Evolutionary conservation across 2,888 invertebrate species (phyloP).

Genomic region (Noctua janthe): DNA sequence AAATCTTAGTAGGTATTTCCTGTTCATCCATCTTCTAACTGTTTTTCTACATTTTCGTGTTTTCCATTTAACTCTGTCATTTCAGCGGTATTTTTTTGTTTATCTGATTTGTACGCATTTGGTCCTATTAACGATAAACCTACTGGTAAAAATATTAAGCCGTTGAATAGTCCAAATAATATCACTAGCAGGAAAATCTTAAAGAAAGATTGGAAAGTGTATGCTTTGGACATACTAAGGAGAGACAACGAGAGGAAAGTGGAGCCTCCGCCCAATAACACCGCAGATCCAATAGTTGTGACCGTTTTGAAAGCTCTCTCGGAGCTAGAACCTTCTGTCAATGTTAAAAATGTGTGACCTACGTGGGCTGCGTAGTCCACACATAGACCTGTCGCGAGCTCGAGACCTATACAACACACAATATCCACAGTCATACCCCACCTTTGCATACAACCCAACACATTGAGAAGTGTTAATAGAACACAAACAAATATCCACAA

Average conservation of each 20-base stretch:
- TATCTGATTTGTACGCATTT: conserved; percentile 81
- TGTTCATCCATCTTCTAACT: conserved; percentile 64
- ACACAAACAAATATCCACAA: conserved; percentile 95
- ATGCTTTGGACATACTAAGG: conserved; percentile 93
- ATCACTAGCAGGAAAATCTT: conserved; percentile 95
- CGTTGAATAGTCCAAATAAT: conserved; percentile 94
- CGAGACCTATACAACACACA: conserved; percentile 94
- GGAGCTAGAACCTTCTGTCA: conserved; percentile 87
- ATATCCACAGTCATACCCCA: conserved; percentile 96
- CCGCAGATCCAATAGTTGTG: conserved; percentile 93
- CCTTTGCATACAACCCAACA: conserved; percentile 94
- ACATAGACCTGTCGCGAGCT: conserved; percentile 95
- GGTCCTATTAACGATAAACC: conserved; percentile 94
- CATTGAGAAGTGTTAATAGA: conserved; percentile 93
- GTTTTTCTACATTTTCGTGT: conserved; percentile 69
- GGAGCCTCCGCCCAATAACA: conserved; percentile 94
- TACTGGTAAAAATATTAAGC: conserved; percentile 94
- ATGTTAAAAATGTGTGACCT: conserved; percentile 94
- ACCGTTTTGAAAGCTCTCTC: conserved; percentile 92
- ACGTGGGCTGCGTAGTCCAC: conserved; percentile 96
- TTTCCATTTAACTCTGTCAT: conserved; percentile 82
- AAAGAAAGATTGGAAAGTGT: conserved; percentile 94
- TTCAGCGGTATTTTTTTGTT: conserved; percentile 74
- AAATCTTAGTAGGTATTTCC: conserved; percentile 13
- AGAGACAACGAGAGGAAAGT: conserved; percentile 93